A percentile compares a stretch with the other conserved stretches of the same genome.
Evolutionary conservation across 1,140 invertebrate species (phyloP).

Genomic region (Dysdera silvatica): DNA sequence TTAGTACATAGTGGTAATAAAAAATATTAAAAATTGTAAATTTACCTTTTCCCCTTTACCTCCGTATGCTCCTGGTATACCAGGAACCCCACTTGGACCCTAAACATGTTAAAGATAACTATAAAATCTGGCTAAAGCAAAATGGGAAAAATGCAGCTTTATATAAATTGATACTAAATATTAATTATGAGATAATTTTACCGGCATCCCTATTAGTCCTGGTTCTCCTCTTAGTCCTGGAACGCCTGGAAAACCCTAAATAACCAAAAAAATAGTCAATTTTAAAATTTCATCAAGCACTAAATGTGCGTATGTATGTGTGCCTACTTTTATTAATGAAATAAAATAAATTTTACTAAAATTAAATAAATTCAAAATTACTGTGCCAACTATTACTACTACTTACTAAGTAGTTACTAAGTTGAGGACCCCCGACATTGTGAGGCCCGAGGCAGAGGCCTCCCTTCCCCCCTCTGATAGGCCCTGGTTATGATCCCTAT

Average conservation of each 20-base stretch:
- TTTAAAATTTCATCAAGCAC: neutral
- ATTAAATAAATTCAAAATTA: neutral
- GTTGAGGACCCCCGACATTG: too few species aligned
- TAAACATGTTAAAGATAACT: neutral
- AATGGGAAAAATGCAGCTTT: neutral
- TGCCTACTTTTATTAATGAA: too few species aligned
- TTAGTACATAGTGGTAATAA: too few species aligned
- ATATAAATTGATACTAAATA: neutral
- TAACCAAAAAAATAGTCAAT: neutral
- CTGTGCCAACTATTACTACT: too few species aligned
- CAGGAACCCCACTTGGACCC: conserved; percentile 21
- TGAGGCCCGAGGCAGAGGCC: too few species aligned
- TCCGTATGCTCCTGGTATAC: conserved; percentile 12
- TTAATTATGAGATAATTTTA: neutral
- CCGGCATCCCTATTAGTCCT: conserved; percentile 25
- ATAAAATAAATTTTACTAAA: too few species aligned
- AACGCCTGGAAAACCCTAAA: conserved; percentile 25
- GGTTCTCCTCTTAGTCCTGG: conserved; percentile 25
- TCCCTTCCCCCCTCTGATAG: too few species aligned
- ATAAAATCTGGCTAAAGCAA: neutral
- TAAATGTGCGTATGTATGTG: too few species aligned
- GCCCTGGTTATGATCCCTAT: too few species aligned
- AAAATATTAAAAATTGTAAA: too few species aligned
- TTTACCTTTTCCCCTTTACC: conserved; percentile 20
- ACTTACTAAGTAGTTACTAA: too few species aligned